These are phyloP conservation scores for Epinephelus fuscoguttatus DNA, from an alignment of 2,113 vertebrate genomes.

Conservation along the genomic window DNA sequence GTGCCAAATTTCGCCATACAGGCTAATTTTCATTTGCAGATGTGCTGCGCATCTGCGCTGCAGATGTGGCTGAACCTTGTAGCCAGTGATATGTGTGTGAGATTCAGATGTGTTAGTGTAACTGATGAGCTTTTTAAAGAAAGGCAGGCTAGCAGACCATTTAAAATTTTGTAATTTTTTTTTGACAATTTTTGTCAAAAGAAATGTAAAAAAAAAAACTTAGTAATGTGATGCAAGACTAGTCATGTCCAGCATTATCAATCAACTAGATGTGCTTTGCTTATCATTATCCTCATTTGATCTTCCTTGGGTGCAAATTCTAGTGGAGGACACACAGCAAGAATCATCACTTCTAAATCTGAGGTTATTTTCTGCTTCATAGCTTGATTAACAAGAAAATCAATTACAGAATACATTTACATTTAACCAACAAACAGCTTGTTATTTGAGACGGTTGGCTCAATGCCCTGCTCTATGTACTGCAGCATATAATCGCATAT, in stretches of 20 bases:
- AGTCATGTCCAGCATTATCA: neutral
- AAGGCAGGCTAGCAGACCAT: neutral
- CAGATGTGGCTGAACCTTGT: no score
- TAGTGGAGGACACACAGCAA: neutral
- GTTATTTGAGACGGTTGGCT: slow-evolving; percentile 1
- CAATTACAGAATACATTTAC: slow-evolving; percentile 26
- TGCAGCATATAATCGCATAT: neutral
- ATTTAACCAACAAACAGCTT: slow-evolving; percentile 8
- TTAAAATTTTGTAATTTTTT: neutral
- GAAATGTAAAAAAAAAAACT: neutral
- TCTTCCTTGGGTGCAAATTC: neutral
- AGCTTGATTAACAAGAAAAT: slow-evolving; percentile 3
- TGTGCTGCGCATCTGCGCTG: no score
- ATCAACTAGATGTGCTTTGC: neutral
- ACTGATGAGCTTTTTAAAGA: neutral
- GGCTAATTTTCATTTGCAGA: no score
- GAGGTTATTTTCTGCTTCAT: slow-evolving; percentile 18
- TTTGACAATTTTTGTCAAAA: neutral
- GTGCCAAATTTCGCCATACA: no score
- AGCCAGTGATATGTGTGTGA: no score
- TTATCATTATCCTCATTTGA: no score
- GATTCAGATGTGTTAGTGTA: no score
- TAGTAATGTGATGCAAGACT: neutral
- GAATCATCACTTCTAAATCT: neutral
- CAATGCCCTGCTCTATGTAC: neutral